Conservation (phyloP, 2,113 vertebrate genomes). For the Phyllopteryx taeniolatus region DNA sequence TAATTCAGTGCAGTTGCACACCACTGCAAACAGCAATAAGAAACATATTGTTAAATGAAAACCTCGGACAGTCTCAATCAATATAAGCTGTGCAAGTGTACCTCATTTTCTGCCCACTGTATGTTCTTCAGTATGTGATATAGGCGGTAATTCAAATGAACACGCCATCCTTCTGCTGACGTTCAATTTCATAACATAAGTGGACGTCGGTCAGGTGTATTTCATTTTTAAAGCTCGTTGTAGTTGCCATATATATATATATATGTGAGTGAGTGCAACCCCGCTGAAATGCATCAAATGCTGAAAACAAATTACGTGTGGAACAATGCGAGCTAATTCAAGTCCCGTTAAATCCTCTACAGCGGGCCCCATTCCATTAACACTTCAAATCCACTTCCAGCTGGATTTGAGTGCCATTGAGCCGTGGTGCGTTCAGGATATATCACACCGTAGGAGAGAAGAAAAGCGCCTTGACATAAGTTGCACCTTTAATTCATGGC, state of each 20-base stretch:
- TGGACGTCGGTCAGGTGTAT: constrained; percentile 30
- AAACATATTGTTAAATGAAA: too few species aligned
- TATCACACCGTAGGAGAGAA: background rate
- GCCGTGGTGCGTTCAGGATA: background rate
- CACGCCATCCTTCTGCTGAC: background rate
- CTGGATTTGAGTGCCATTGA: background rate
- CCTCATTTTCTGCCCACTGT: too few species aligned
- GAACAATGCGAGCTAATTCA: constrained; percentile 43
- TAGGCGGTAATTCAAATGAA: background rate
- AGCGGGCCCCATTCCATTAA: background rate
- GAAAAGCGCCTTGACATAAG: background rate
- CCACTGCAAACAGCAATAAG: too few species aligned
- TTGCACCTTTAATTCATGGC: background rate
- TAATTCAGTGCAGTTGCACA: too few species aligned
- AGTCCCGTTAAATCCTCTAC: constrained; percentile 44
- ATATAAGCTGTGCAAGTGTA: too few species aligned
- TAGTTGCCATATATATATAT: constrained; percentile 6
- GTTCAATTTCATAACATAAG: background rate
- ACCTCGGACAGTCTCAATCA: too few species aligned
- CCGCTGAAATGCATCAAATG: constrained; percentile 23
- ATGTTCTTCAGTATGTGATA: too few species aligned
- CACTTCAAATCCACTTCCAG: background rate
- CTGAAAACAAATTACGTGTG: constrained; percentile 25
- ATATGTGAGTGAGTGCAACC: constrained; percentile 12
- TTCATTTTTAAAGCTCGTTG: constrained; percentile 37